phyloP scores from a whole-genome alignment of 2,797 vertebrate genomes.

The Salmo trutta region DNA sequence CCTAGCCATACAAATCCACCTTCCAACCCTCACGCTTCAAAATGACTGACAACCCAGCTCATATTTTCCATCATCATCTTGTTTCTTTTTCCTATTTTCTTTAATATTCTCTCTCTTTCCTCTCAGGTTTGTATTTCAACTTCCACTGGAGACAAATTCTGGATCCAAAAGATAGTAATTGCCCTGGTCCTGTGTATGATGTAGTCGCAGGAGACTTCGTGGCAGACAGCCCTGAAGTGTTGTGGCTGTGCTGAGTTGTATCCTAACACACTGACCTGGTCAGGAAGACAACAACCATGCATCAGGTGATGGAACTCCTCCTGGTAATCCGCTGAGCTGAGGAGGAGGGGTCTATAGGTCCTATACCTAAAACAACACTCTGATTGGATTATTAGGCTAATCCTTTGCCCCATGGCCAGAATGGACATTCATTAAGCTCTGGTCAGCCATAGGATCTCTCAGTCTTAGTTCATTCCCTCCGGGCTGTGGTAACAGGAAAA shows the following conservation, averaged over 20 bases:
- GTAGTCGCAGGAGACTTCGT: not conserved
- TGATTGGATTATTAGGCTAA: slow-evolving; percentile 66
- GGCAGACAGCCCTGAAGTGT: slow-evolving; percentile 17
- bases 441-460: slow-evolving; percentile 48
- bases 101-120: slow-evolving; percentile 9
- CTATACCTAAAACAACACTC: slow-evolving; percentile 43
- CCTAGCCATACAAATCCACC: slow-evolving; percentile 21
- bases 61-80: not conserved
- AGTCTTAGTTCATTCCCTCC: slow-evolving; percentile 38
- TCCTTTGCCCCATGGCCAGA: slow-evolving; percentile 59
- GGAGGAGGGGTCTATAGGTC: slow-evolving; percentile 52
- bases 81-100: not conserved
- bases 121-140: slow-evolving; percentile 13
- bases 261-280: slow-evolving; percentile 30
- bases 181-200: slow-evolving; percentile 4
- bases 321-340: slow-evolving; percentile 54
- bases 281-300: slow-evolving; percentile 22
- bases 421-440: slow-evolving; percentile 31
- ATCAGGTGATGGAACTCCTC: slow-evolving; percentile 41
- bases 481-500: not conserved
- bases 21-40: not conserved
- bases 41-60: not conserved
- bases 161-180: not conserved
- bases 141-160: not conserved
- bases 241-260: slow-evolving; percentile 16